phyloP scores from a whole-genome alignment of 1,140 invertebrate genomes.

The Zaprionus camerounensis region DNA sequence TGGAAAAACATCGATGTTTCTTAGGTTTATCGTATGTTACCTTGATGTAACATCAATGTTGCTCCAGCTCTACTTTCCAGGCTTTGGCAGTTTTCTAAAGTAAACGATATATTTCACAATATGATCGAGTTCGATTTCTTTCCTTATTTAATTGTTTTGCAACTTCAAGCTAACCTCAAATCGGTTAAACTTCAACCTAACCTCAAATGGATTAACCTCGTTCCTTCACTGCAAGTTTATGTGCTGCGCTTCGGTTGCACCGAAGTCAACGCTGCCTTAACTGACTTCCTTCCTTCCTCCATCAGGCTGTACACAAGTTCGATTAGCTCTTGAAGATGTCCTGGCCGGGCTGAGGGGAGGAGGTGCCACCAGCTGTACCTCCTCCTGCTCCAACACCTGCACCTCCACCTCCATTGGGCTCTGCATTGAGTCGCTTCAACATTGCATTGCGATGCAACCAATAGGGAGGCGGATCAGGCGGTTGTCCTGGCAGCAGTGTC shows the following conservation, averaged over 20 bases:
- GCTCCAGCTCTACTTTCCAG: not conserved
- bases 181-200: not conserved
- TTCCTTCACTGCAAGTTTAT: slow-evolving; percentile 28
- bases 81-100: not conserved
- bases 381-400: not conserved
- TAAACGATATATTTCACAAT: not conserved
- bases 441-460: slow-evolving; percentile 83
- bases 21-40: too few relatives aligned
- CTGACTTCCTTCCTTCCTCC: slow-evolving; percentile 20
- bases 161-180: not conserved
- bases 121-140: too few relatives aligned
- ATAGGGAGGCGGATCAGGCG: slow-evolving; percentile 82
- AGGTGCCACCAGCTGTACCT: slow-evolving; percentile 24
- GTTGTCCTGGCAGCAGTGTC: slow-evolving; percentile 85
- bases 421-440: slow-evolving; percentile 77
- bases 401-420: slow-evolving; percentile 18
- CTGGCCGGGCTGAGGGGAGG: slow-evolving; percentile 68
- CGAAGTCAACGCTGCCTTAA: not conserved
- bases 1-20: too few relatives aligned
- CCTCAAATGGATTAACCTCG: not conserved
- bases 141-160: too few relatives aligned
- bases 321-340: slow-evolving; percentile 84
- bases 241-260: slow-evolving; percentile 38
- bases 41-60: not conserved
- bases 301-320: slow-evolving; percentile 66